phyloP scores from a whole-genome alignment of 35 echinoderm and acorn worm species.

The Eucidaris tribuloides region DNA sequence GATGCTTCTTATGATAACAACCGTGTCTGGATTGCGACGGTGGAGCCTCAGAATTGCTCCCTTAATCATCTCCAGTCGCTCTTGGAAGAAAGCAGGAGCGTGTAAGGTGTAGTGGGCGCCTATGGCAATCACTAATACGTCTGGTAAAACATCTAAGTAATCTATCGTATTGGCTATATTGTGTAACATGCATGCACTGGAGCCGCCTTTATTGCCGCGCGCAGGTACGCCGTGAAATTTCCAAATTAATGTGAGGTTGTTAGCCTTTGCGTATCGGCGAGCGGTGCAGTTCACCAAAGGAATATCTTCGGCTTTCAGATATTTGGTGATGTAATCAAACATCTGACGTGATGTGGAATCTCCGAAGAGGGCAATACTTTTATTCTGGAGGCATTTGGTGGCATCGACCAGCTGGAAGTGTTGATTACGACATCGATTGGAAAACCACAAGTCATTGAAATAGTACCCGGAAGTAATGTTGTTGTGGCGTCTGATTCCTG shows the following conservation, averaged over 20 bases:
- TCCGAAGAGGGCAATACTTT: constrained; percentile 1
- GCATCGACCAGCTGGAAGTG: not conserved
- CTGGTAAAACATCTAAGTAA: not conserved
- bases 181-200: not conserved
- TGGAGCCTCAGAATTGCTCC: not conserved
- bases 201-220: not conserved
- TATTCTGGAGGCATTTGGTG: constrained; percentile 10
- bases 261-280: not conserved
- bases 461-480: constrained; percentile 14
- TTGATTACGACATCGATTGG: constrained; percentile 14
- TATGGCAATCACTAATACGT: not conserved
- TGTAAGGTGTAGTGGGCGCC: not conserved
- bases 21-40: not conserved
- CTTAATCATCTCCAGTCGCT: not conserved
- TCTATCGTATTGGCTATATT: not conserved
- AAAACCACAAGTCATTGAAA: constrained; percentile 27
- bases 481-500: not conserved
- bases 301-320: not conserved
- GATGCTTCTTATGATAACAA: not conserved
- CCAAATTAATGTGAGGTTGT: constrained; percentile 1
- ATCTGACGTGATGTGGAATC: constrained; percentile 42
- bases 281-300: not conserved
- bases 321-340: not conserved
- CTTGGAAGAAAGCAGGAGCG: not conserved
- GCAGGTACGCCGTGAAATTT: constrained; percentile 45